Conservation (phyloP, 2,797 vertebrate species). For the Sphenodon punctatus region DNA sequence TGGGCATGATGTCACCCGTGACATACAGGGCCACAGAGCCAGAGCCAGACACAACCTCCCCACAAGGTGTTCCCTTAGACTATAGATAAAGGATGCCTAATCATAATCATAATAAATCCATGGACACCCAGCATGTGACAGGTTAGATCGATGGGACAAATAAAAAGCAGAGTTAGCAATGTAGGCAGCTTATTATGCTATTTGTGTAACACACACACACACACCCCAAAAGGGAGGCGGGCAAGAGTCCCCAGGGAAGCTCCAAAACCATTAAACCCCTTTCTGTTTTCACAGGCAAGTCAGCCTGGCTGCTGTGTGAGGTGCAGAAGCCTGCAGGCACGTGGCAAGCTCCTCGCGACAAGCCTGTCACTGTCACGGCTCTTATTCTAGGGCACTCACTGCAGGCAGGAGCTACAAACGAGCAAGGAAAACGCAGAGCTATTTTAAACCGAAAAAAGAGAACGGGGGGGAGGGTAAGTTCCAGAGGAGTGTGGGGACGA, state of each 20-base stretch:
- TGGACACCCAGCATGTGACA: slow-evolving; percentile 3
- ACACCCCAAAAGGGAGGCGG: slow-evolving; percentile 24
- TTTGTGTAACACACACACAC: neutral
- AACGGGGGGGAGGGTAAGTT: neutral
- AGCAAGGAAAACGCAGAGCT: neutral
- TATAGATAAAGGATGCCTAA: too few relatives aligned
- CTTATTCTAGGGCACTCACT: neutral
- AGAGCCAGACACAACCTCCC: too few relatives aligned
- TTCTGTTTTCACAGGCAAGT: neutral
- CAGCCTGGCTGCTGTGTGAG: neutral
- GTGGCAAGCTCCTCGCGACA: slow-evolving; percentile 10
- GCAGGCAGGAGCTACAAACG: neutral
- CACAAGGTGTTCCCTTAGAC: too few relatives aligned
- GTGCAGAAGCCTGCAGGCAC: slow-evolving; percentile 11
- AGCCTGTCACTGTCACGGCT: neutral
- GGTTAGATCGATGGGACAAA: slow-evolving; percentile 47
- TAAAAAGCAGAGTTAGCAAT: slow-evolving; percentile 13
- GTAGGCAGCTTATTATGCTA: neutral
- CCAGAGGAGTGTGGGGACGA: fast-evolving
- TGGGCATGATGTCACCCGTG: too few relatives aligned
- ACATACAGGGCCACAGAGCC: too few relatives aligned
- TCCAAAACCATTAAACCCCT: slow-evolving; percentile 3
- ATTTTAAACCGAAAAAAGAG: neutral
- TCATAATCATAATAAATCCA: too few relatives aligned
- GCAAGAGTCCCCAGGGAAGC: neutral